Base-by-base conservation (phyloP, 2,797 vertebrate species). In the Otolemur crassicaudatus region DNA sequence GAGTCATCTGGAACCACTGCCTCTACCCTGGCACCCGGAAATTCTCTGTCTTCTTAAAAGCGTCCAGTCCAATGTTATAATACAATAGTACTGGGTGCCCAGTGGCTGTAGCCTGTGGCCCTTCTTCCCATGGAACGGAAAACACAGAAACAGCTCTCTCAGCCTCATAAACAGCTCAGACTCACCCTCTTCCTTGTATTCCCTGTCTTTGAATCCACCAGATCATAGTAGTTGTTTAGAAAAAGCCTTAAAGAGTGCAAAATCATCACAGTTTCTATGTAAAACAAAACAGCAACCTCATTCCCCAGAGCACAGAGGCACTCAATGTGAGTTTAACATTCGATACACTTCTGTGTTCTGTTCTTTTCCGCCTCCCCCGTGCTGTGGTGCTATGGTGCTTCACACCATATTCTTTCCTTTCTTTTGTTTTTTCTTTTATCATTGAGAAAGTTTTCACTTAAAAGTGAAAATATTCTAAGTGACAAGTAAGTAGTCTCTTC, bases 381-480 rank as follows among this genome's bases (percentile, higher is more conserved):
- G 70, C 73, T 85, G n/a, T 31, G 58, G 34, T 37, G 34, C 34
- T 37, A 37, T 37, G 34, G 34, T 37, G 34, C 43, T 90, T 94
- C 87, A 40, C 69, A 81, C 85, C 84, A 29, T 70, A 60, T 75
- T 91, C 85, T 95, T 82, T 87, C 70, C 13, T 65, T 86, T 96
- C 84, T 95, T 91, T 73, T 34, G 14, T 29, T 43, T 40, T 87
- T 46, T 58, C 73, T 82, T 82, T 53, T 53, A 40, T 37, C 34
- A 1, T 86, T 31, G 94, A 96, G 60, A 79, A 73, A 14, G 5
- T 95, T 98, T 96, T 79, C 37, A 92, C 84, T 97, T 91, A 90
- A 97, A 97, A 97, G 85, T 92, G 92, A 97, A 98, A 97, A 97
- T 92, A 97, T 96, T 96, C 96, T 94, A 97, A 98, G 93, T 97